Evolutionary conservation across 2,797 vertebrate species (phyloP).

Genomic region (Brachyalestes nurse): DNA sequence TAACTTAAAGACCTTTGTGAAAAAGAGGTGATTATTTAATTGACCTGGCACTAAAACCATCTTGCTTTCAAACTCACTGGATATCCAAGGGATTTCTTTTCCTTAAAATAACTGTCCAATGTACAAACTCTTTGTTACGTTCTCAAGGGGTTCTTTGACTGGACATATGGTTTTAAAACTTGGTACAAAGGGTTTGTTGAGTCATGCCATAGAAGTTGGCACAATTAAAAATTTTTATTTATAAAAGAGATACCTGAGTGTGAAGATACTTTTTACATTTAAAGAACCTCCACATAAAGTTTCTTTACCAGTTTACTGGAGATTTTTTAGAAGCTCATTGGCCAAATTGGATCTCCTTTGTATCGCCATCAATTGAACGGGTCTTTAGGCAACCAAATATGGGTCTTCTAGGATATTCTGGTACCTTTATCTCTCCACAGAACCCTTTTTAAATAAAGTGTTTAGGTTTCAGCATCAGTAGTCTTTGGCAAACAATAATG

Average conservation of each 20-base stretch:
- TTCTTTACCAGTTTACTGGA: too few species aligned
- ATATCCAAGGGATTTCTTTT: neutral
- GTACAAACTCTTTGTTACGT: neutral
- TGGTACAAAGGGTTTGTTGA: too few species aligned
- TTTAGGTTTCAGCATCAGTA: slow-evolving; percentile 7
- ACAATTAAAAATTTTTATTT: too few species aligned
- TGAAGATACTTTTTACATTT: too few species aligned
- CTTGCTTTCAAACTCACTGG: neutral
- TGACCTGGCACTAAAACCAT: neutral
- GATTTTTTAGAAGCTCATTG: neutral
- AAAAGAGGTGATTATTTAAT: slow-evolving; percentile 15
- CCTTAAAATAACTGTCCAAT: neutral
- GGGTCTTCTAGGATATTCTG: neutral
- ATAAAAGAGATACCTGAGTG: too few species aligned
- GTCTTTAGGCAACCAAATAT: neutral
- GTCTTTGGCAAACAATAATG: slow-evolving; percentile 14
- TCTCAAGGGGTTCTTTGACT: neutral
- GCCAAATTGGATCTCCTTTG: neutral
- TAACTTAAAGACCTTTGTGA: slow-evolving; percentile 12
- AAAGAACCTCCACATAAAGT: too few species aligned
- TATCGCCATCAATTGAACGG: neutral
- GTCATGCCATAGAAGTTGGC: too few species aligned
- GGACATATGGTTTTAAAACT: too few species aligned
- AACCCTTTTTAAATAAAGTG: neutral
- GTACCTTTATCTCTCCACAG: neutral